phyloP scores from a whole-genome alignment of 2,888 invertebrate species.

The Desoria tigrina region DNA sequence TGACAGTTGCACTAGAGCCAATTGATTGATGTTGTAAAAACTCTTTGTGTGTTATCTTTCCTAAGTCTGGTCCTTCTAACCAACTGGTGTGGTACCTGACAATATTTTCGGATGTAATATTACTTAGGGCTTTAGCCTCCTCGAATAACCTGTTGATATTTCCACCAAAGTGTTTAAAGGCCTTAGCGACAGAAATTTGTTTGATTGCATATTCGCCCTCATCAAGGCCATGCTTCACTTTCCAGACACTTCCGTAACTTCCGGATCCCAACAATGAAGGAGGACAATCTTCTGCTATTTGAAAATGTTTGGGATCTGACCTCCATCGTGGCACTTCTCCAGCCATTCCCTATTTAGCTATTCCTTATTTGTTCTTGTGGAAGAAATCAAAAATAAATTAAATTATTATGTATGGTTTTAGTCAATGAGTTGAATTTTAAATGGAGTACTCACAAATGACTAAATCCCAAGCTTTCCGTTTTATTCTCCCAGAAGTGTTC shows the following conservation, averaged over 20 bases:
- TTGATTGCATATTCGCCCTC: background rate
- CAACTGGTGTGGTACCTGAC: conserved; percentile 1
- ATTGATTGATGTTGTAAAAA: background rate
- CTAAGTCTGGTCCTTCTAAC: background rate
- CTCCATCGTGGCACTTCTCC: no score
- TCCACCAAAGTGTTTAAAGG: background rate
- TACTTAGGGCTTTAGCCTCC: background rate
- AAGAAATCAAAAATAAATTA: no score
- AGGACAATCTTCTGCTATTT: no score
- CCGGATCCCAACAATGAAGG: no score
- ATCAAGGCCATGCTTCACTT: background rate
- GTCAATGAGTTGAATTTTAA: no score
- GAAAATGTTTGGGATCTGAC: no score
- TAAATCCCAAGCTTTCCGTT: no score
- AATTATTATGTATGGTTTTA: no score
- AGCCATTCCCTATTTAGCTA: no score
- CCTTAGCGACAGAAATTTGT: background rate
- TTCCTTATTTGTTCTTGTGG: no score
- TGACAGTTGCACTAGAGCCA: background rate
- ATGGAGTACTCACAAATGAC: no score
- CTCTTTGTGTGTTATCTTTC: background rate
- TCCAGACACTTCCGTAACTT: background rate
- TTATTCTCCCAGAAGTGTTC: no score
- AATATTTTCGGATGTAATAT: background rate
- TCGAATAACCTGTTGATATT: background rate